phyloP scores from a whole-genome alignment of 2,797 vertebrate genomes.

The Amazona ochrocephala region DNA sequence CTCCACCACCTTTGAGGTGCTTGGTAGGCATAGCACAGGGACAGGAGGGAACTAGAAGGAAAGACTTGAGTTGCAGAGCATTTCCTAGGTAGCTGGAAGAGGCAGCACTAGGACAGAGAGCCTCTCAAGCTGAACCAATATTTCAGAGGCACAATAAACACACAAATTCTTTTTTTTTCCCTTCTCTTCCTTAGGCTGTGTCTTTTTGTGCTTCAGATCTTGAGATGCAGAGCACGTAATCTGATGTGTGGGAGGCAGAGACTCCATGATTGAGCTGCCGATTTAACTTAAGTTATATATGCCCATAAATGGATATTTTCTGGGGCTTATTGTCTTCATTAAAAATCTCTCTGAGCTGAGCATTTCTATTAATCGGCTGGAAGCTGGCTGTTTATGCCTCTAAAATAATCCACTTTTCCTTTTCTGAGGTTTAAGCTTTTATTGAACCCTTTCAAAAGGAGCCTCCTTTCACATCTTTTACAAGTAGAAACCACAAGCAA shows the following conservation, averaged over 20 bases:
- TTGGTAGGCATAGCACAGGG: background rate
- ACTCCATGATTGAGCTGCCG: background rate
- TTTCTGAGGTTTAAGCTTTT: background rate
- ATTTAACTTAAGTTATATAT: constrained; percentile 3
- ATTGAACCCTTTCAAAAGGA: background rate
- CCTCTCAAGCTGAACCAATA: background rate
- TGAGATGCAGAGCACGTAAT: background rate
- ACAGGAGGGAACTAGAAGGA: background rate
- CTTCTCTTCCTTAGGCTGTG: background rate
- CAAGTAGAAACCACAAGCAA: background rate
- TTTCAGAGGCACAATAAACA: background rate
- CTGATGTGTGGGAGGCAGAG: background rate
- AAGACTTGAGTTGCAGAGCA: background rate
- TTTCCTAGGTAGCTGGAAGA: background rate
- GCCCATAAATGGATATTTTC: constrained; percentile 7
- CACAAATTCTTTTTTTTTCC: background rate
- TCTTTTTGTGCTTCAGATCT: background rate
- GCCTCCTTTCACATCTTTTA: background rate
- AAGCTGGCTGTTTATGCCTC: background rate
- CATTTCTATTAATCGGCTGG: background rate
- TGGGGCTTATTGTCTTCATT: background rate
- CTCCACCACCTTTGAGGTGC: background rate
- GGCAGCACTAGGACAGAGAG: background rate
- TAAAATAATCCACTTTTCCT: background rate
- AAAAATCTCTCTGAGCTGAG: constrained; percentile 15